Conservation (phyloP, 2,797 vertebrate species). For the Sternarchorhynchus goeldii region DNA sequence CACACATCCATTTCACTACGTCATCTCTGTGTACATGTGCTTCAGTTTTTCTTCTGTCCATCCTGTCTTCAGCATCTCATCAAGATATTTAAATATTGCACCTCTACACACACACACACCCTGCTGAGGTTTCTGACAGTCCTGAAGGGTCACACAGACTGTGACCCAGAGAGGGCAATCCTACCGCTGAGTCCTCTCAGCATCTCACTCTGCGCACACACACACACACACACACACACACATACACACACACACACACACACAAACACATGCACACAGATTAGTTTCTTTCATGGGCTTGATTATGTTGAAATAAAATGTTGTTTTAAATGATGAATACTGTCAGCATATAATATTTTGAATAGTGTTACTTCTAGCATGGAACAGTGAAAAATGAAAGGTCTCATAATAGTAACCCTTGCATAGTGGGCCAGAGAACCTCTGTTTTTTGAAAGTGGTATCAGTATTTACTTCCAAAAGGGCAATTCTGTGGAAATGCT, state of each 20-base stretch:
- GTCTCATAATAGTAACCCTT: too few species aligned
- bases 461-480: too few species aligned
- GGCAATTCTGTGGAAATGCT: too few species aligned
- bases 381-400: too few species aligned
- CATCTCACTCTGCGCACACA: slow-evolving; percentile 15
- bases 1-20: slow-evolving; percentile 2
- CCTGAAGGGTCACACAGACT: slow-evolving; percentile 51
- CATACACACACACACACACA: neutral
- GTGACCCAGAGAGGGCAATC: slow-evolving; percentile 14
- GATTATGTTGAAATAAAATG: too few species aligned
- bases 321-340: too few species aligned
- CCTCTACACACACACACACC: slow-evolving; percentile 31
- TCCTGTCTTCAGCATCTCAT: slow-evolving; percentile 66
- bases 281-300: neutral
- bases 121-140: slow-evolving; percentile 53
- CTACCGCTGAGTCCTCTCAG: slow-evolving; percentile 16
- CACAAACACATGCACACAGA: too few species aligned
- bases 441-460: too few species aligned
- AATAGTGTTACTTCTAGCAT: too few species aligned
- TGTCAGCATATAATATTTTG: too few species aligned
- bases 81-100: slow-evolving; percentile 46
- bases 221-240: slow-evolving; percentile 12
- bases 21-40: slow-evolving; percentile 55
- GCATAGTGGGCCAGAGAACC: too few species aligned
- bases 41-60: slow-evolving; percentile 56